A percentile compares a stretch with the other conserved stretches of the same genome.
Evolutionary conservation across 30 jellyfish, hydroid and myxozoan genomes (phyloP).

Genomic region (Hydractinia echinata): DNA sequence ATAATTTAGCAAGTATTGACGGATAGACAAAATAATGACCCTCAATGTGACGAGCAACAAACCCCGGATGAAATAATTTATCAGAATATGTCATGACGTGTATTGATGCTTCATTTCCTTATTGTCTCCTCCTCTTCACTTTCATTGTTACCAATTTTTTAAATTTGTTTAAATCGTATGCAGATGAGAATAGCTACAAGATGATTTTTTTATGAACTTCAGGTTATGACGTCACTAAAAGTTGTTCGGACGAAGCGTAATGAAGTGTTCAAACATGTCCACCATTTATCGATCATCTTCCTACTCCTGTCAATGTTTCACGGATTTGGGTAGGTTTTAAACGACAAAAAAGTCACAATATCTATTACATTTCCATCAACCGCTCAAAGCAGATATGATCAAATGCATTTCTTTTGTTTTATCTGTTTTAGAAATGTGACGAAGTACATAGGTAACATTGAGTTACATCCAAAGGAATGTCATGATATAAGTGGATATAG

Average conservation of each 20-base stretch:
- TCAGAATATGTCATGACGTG: no score
- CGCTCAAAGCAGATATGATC: background rate
- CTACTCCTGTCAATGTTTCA: constrained; percentile 49
- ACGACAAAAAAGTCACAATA: background rate
- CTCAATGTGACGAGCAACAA: no score
- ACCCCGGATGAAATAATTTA: no score
- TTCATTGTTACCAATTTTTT: no score
- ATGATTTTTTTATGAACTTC: no score
- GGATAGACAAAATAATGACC: no score
- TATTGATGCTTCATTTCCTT: no score
- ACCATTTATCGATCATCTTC: constrained; percentile 58
- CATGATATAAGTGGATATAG: constrained; percentile 26
- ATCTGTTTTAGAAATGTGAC: constrained; percentile 44
- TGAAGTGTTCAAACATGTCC: constrained; percentile 74
- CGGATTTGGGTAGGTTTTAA: constrained; percentile 72
- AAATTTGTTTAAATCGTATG: no score
- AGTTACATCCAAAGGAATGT: constrained; percentile 38
- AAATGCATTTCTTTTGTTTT: background rate
- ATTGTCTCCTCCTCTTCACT: no score
- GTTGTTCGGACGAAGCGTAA: constrained; percentile 44
- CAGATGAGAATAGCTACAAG: no score
- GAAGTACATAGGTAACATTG: constrained; percentile 54
- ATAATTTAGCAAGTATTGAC: no score
- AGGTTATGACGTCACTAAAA: constrained; percentile 35
- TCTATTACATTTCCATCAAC: no score